Evolutionary conservation across 1,140 invertebrate species (phyloP).

Genomic region (Brachystomella parvula): DNA sequence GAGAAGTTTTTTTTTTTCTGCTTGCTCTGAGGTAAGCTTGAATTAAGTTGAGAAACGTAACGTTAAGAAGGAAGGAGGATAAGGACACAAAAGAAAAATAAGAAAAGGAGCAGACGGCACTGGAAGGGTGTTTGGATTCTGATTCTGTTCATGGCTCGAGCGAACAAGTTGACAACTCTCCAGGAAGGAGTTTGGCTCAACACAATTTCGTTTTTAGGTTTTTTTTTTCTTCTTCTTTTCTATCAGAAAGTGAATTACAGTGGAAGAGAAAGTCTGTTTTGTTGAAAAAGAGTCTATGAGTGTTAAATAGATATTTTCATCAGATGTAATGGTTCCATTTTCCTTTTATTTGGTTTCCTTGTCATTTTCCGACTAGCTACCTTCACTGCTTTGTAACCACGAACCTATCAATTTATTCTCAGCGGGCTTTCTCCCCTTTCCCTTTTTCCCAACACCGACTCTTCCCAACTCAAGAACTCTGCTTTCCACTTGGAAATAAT

Average conservation of each 20-base stretch:
- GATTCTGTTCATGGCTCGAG: neutral
- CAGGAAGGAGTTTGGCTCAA: no score
- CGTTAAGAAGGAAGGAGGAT: constrained; percentile 1
- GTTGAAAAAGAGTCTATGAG: constrained; percentile 6
- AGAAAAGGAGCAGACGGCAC: neutral
- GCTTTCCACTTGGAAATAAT: no score
- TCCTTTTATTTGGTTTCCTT: constrained; percentile 9
- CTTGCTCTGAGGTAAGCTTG: no score
- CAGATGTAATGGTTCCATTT: constrained; percentile 9
- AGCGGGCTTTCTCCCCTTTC: neutral
- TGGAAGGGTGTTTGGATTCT: constrained; percentile 1
- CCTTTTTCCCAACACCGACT: neutral
- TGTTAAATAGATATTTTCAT: constrained; percentile 16
- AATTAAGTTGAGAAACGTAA: neutral
- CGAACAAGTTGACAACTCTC: neutral
- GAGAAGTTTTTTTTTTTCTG: no score
- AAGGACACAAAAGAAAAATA: neutral
- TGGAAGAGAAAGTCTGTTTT: constrained; percentile 13
- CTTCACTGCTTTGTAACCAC: neutral
- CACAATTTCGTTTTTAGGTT: neutral
- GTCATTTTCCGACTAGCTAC: neutral
- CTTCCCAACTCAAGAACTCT: neutral
- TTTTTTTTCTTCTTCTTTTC: constrained; percentile 19
- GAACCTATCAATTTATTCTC: neutral
- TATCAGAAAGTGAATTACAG: constrained; percentile 34